phyloP scores from a whole-genome alignment of 2,113 vertebrate species.

The Ciconia maguari region DNA sequence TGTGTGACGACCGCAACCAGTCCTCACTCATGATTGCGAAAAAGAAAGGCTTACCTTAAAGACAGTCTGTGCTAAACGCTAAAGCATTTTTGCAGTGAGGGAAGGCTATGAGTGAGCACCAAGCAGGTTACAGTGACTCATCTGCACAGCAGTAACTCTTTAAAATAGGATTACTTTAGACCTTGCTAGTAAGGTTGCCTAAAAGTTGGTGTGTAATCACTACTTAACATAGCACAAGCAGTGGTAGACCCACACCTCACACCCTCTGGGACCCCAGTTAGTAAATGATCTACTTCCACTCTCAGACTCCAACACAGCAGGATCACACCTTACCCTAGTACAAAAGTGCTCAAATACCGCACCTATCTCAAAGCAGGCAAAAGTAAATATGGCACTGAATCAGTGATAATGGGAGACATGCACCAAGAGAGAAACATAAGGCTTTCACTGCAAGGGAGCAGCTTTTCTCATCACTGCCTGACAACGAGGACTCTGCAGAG shows the following conservation, averaged over 20 bases:
- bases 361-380: neutral
- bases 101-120: neutral
- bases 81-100: neutral
- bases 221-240: neutral
- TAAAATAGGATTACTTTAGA: neutral
- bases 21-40: neutral
- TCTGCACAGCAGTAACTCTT: neutral
- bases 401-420: neutral
- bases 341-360: neutral
- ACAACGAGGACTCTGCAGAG: accelerated
- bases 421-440: neutral
- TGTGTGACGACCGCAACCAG: neutral
- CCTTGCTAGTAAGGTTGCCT: neutral
- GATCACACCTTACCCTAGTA: neutral
- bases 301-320: neutral
- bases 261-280: neutral
- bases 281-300: neutral
- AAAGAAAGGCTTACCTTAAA: neutral
- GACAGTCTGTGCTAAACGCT: neutral
- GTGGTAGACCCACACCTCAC: neutral
- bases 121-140: neutral
- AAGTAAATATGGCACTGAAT: neutral
- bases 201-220: neutral
- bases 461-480: neutral
- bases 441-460: neutral